Evolutionary conservation across 2,113 vertebrate genomes (phyloP).

Genomic region (Microcebus murinus): DNA sequence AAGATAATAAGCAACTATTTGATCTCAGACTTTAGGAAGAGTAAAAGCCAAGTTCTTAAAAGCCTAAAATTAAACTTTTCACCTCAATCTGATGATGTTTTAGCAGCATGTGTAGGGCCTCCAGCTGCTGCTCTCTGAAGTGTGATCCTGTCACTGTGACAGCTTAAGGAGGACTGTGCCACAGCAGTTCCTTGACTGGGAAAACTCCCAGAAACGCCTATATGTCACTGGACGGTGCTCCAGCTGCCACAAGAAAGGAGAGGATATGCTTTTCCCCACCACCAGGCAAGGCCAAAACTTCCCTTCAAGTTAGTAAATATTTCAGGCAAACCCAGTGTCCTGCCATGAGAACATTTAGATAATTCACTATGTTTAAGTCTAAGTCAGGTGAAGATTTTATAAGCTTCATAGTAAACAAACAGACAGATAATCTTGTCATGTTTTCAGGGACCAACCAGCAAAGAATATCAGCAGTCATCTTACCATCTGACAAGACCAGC

Average conservation of each 20-base stretch:
- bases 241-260: not conserved
- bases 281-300: not conserved
- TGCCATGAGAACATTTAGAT: not conserved
- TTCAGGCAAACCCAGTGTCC: not conserved
- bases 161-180: not conserved
- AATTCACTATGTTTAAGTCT: not conserved
- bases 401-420: not conserved
- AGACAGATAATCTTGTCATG: not conserved
- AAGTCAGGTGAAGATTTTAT: not conserved
- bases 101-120: conserved; percentile 12
- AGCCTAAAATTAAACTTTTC: conserved; percentile 73
- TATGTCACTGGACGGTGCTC: not conserved
- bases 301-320: not conserved
- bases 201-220: conserved; percentile 8
- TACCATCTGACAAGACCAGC: not conserved
- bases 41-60: not conserved
- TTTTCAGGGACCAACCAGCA: not conserved
- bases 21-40: not conserved
- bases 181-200: not conserved
- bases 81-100: conserved; percentile 54
- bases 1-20: not conserved
- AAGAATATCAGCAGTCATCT: not conserved
- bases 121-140: conserved; percentile 22
- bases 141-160: conserved; percentile 1
- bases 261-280: not conserved